Percentiles rank a stretch among this genome's conserved stretches.
Conservation (phyloP, 2,113 vertebrate genomes). For the Narcine bancroftii region DNA sequence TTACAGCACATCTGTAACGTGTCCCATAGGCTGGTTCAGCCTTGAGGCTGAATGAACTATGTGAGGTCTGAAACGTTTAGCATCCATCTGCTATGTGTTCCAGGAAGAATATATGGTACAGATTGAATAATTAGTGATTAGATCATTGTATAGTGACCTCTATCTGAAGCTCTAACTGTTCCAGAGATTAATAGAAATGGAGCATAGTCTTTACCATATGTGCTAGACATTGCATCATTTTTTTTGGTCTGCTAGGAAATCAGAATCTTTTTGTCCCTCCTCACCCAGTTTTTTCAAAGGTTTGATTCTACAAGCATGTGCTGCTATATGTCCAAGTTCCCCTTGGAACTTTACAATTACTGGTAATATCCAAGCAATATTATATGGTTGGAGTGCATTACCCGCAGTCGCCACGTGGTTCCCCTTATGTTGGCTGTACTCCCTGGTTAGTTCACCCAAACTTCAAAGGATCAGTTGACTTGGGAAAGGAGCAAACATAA, state of each 20-base stretch:
- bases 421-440: background rate
- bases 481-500: background rate
- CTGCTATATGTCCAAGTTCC: background rate
- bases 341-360: no score
- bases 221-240: background rate
- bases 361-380: background rate
- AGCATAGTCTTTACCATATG: background rate
- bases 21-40: background rate
- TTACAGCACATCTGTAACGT: background rate
- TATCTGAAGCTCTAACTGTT: background rate
- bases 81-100: background rate
- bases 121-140: background rate
- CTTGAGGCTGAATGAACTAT: conserved; percentile 27
- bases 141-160: background rate
- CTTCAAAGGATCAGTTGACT: background rate
- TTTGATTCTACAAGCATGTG: background rate
- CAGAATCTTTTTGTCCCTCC: no score
- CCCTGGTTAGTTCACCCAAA: background rate
- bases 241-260: background rate
- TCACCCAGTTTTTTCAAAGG: background rate
- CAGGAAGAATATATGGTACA: background rate
- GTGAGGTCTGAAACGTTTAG: background rate
- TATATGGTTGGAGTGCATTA: background rate
- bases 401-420: background rate
- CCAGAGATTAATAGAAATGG: background rate